Evolutionary conservation across 2,797 vertebrate species (phyloP).

Genomic region (Pangasius mekongensis): DNA sequence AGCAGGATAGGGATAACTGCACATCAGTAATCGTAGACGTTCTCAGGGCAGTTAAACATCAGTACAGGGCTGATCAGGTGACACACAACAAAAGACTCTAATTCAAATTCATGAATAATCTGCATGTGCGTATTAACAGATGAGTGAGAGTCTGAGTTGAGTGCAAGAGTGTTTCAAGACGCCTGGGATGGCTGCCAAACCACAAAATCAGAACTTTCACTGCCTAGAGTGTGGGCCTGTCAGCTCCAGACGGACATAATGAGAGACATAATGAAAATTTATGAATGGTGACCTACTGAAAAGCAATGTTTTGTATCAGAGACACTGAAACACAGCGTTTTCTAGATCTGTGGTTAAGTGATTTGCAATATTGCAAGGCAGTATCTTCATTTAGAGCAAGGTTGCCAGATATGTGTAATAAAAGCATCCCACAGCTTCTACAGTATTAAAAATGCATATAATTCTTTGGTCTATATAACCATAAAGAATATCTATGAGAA

Average conservation of each 20-base stretch:
- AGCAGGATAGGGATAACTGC: conserved; percentile 49
- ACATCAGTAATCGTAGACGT: conserved; percentile 51
- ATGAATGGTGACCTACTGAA: conserved; percentile 8
- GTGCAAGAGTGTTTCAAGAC: conserved; percentile 32
- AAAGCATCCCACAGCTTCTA: not conserved
- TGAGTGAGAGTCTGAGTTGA: conserved; percentile 13
- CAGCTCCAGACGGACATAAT: conserved; percentile 16
- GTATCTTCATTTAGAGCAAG: not conserved
- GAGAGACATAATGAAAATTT: not conserved
- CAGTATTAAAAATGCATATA: not conserved
- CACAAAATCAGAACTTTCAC: conserved; percentile 31
- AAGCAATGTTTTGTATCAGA: not conserved
- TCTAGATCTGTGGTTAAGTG: not conserved
- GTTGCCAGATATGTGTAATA: not conserved
- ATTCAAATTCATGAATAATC: conserved; percentile 55
- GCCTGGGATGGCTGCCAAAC: conserved; percentile 31
- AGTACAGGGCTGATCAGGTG: conserved; percentile 65
- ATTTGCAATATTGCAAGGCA: not conserved
- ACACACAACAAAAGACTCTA: conserved; percentile 51
- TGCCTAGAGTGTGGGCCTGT: conserved; percentile 28
- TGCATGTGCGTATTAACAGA: conserved; percentile 29
- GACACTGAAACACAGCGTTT: not conserved
- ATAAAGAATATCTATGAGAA: not conserved
- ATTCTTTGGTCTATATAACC: not conserved
- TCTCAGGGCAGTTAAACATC: conserved; percentile 59